Conservation (phyloP, 2,113 vertebrate genomes). For the Tupaia tana region DNA sequence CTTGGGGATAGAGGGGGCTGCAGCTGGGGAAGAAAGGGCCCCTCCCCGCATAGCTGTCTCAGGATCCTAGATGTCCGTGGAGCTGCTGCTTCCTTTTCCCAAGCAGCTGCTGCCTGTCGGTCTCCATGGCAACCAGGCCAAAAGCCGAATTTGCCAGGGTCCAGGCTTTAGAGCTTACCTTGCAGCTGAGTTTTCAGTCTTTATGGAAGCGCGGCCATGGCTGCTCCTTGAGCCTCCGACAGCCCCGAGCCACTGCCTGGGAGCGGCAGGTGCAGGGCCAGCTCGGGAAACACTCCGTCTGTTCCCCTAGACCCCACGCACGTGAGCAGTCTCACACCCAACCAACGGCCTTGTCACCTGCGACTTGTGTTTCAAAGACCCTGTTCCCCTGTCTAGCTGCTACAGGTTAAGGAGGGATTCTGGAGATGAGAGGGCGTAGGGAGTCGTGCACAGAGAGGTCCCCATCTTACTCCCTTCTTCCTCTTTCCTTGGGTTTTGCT, state of each 20-base stretch:
- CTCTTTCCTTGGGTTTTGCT: no score
- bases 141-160: slow-evolving; percentile 76
- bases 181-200: slow-evolving; percentile 73
- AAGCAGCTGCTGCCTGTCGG: slow-evolving; percentile 82
- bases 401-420: background rate
- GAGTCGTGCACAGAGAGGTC: background rate
- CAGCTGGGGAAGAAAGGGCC: background rate
- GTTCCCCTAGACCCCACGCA: background rate
- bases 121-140: slow-evolving; percentile 82
- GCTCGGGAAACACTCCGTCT: background rate
- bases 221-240: slow-evolving; percentile 1
- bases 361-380: slow-evolving; percentile 27
- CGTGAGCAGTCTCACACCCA: background rate
- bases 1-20: background rate
- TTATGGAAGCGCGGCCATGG: slow-evolving; percentile 60
- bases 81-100: slow-evolving; percentile 63
- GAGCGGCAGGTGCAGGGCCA: background rate
- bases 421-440: slow-evolving; percentile 47
- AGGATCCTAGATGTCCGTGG: slow-evolving; percentile 50
- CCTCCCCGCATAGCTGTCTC: slow-evolving; percentile 57
- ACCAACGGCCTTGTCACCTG: background rate
- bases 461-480: background rate
- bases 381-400: background rate
- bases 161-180: slow-evolving; percentile 66
- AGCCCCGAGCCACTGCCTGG: background rate